Conservation (phyloP, 1,140 invertebrate genomes). For the Coptotermes formosanus region DNA sequence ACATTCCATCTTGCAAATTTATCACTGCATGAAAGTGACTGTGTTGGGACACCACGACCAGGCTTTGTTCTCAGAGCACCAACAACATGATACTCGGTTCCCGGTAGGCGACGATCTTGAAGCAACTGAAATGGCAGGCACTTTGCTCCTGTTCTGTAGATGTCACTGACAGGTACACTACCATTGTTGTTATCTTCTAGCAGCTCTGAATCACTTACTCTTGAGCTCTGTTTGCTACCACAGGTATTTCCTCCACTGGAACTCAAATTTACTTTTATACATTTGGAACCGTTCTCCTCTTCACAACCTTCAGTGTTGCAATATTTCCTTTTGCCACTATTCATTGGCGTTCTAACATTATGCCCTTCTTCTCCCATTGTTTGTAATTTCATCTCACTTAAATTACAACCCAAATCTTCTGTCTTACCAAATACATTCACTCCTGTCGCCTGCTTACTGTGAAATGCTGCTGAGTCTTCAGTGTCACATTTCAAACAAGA, state of each 20-base stretch:
- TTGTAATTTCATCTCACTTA: too few relatives aligned
- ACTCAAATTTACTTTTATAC: too few relatives aligned
- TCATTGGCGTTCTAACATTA: too few relatives aligned
- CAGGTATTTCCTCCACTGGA: background rate
- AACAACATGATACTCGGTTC: conserved; percentile 65
- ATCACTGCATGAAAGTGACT: conserved; percentile 91
- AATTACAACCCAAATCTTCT: too few relatives aligned
- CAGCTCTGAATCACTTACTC: background rate
- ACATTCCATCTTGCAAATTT: conserved; percentile 88
- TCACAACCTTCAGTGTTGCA: too few relatives aligned
- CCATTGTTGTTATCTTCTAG: background rate
- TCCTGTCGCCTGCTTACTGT: too few relatives aligned
- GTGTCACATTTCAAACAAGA: background rate
- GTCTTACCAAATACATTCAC: too few relatives aligned
- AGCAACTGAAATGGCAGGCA: conserved; percentile 57
- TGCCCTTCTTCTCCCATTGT: too few relatives aligned
- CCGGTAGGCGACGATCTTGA: conserved; percentile 56
- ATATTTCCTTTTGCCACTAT: too few relatives aligned
- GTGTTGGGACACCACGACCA: conserved; percentile 83
- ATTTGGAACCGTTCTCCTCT: too few relatives aligned
- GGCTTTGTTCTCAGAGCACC: conserved; percentile 86
- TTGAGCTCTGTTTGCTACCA: background rate
- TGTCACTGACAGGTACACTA: conserved; percentile 49
- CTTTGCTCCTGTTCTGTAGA: conserved; percentile 87
- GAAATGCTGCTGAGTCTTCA: too few relatives aligned